These are phyloP conservation scores for Platerodrilus igneus DNA, from an alignment of 2,888 invertebrate genomes.

Conservation along the genomic window DNA sequence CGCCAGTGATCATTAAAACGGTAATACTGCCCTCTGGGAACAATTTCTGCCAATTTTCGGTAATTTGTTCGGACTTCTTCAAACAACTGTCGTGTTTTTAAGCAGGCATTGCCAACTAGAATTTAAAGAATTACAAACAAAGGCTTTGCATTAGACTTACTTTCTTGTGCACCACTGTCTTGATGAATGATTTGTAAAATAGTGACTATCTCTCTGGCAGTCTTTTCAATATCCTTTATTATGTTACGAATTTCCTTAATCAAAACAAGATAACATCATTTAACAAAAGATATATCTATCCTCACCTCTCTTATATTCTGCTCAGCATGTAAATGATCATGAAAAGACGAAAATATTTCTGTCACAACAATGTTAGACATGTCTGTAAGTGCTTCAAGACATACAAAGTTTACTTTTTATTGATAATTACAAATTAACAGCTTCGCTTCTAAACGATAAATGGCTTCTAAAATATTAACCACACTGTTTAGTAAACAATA, in stretches of 20 bases:
- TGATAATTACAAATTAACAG: no score
- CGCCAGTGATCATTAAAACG: constrained; percentile 88
- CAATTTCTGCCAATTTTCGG: constrained; percentile 56
- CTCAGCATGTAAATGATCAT: constrained; percentile 70
- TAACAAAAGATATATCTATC: constrained; percentile 17
- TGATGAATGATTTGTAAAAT: constrained; percentile 79
- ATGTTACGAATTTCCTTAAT: constrained; percentile 61
- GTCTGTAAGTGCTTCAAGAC: no score
- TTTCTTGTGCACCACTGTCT: constrained; percentile 57
- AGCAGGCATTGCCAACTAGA: constrained; percentile 21
- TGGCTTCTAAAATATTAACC: no score
- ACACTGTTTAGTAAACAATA: no score
- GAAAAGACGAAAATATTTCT: constrained; percentile 69
- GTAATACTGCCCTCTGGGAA: constrained; percentile 77
- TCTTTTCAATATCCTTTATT: constrained; percentile 73
- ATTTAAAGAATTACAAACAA: constrained; percentile 6
- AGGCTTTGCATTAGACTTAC: constrained; percentile 50
- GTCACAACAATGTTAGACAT: constrained; percentile 52
- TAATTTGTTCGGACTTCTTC: constrained; percentile 63
- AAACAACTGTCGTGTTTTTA: constrained; percentile 48
- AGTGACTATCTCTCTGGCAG: constrained; percentile 72
- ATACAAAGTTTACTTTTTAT: no score
- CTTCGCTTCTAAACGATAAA: no score
- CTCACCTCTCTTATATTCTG: constrained; percentile 76
- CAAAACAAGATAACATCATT: constrained; percentile 14